Percentiles rank a stretch among this genome's conserved stretches.
phyloP scores from a whole-genome alignment of 2,797 vertebrate genomes.

The Coreius guichenoti region DNA sequence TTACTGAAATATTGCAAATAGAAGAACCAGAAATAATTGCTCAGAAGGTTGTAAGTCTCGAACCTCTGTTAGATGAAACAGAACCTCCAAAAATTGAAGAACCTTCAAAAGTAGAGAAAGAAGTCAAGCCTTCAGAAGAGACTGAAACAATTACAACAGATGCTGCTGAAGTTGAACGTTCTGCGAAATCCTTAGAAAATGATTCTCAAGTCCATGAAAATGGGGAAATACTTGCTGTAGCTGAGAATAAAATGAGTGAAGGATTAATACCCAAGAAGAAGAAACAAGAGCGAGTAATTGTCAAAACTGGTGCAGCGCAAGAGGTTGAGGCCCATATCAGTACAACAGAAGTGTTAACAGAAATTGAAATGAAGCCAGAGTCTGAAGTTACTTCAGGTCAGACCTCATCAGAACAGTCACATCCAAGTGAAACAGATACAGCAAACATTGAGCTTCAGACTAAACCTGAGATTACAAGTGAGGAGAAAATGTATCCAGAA shows the following conservation, averaged over 20 bases:
- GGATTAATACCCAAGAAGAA: conserved; percentile 20
- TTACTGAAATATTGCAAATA: background rate
- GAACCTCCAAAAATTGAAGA: conserved; percentile 15
- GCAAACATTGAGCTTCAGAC: background rate
- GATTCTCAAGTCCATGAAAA: conserved; percentile 1
- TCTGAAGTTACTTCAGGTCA: conserved; percentile 30
- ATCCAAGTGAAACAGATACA: conserved; percentile 17
- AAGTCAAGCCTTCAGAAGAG: conserved; percentile 17
- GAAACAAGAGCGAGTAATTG: conserved; percentile 42
- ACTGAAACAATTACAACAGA: background rate
- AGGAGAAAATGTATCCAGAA: conserved; percentile 7
- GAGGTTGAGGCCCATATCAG: background rate
- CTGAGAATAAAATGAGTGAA: conserved; percentile 18
- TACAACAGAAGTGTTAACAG: background rate
- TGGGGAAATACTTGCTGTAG: background rate
- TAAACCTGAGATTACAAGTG: conserved; percentile 11
- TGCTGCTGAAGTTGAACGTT: conserved; percentile 10
- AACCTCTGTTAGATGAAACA: conserved; percentile 2
- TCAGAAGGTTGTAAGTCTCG: conserved; percentile 42
- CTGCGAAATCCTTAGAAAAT: conserved; percentile 9
- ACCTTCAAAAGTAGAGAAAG: conserved; percentile 19
- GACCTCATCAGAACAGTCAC: conserved; percentile 15
- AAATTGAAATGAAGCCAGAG: conserved; percentile 34
- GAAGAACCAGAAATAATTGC: conserved; percentile 32
- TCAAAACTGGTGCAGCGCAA: background rate